phyloP scores from a whole-genome alignment of 2,797 vertebrate genomes.

The Hippopotamyrus pictus region DNA sequence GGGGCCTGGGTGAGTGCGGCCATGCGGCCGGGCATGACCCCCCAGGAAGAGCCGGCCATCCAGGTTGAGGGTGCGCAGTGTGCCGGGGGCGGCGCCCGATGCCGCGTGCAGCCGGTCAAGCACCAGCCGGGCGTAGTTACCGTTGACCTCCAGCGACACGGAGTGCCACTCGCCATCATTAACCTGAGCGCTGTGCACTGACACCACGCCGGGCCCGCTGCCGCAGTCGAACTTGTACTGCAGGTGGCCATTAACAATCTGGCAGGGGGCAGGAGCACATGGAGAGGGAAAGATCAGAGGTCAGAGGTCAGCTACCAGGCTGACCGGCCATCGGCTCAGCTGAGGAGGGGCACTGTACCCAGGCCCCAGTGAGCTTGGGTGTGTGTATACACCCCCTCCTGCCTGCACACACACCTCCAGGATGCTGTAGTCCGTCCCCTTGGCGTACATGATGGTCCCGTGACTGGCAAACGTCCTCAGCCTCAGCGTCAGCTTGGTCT shows the following conservation, averaged over 20 bases:
- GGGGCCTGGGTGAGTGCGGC: slow-evolving; percentile 71
- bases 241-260: slow-evolving; percentile 90
- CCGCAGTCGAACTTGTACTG: slow-evolving; percentile 98
- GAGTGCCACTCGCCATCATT: slow-evolving; percentile 96
- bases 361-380: not conserved
- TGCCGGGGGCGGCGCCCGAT: slow-evolving; percentile 86
- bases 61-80: slow-evolving; percentile 87
- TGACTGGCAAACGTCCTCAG: slow-evolving; percentile 84
- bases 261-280: not conserved
- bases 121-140: slow-evolving; percentile 87
- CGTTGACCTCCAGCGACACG: slow-evolving; percentile 85
- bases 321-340: not conserved
- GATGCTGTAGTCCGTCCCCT: slow-evolving; percentile 95
- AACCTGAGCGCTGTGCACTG: slow-evolving; percentile 88
- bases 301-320: not conserved
- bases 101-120: slow-evolving; percentile 88
- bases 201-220: slow-evolving; percentile 89
- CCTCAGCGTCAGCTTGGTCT: slow-evolving; percentile 87
- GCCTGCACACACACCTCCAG: slow-evolving; percentile 70
- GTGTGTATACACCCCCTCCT: not conserved
- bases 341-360: not conserved
- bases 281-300: not conserved
- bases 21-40: slow-evolving; percentile 79
- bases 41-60: slow-evolving; percentile 87
- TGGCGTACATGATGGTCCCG: slow-evolving; percentile 90